Evolutionary conservation across 2,113 vertebrate genomes (phyloP).

Genomic region (Crotalus viridis): DNA sequence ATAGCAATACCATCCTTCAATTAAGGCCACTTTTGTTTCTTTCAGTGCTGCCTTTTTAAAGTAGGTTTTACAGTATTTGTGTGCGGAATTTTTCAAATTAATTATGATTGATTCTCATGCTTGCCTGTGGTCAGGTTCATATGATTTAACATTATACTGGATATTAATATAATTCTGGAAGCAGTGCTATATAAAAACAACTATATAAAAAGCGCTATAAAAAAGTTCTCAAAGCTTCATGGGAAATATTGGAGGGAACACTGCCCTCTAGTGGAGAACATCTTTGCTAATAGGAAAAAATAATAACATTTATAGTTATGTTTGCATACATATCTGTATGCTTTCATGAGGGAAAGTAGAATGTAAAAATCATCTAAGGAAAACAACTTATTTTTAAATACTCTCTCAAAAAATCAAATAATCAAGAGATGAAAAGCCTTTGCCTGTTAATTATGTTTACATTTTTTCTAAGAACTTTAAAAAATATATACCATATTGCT

Average conservation of each 20-base stretch:
- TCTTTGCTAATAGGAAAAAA: neutral
- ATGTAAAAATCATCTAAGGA: neutral
- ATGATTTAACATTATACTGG: neutral
- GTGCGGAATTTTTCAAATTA: neutral
- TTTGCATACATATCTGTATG: neutral
- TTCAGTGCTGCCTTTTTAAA: neutral
- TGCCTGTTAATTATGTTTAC: neutral
- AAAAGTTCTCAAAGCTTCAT: slow-evolving; percentile 13
- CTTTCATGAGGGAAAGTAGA: neutral
- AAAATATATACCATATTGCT: neutral
- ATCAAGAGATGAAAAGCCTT: neutral
- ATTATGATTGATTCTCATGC: neutral
- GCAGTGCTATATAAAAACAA: neutral
- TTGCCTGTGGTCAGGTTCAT: neutral
- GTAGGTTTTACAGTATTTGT: neutral
- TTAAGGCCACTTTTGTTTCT: neutral
- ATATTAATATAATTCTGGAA: neutral
- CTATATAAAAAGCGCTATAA: neutral
- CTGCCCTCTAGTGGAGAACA: slow-evolving; percentile 11
- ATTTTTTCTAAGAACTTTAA: neutral
- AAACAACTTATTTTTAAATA: neutral
- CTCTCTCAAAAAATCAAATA: neutral
- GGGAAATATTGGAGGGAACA: slow-evolving; percentile 5
- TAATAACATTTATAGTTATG: neutral
- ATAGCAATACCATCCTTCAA: neutral